Evolutionary conservation across 2,113 vertebrate species (phyloP).

Genomic region (Burhinus oedicnemus): DNA sequence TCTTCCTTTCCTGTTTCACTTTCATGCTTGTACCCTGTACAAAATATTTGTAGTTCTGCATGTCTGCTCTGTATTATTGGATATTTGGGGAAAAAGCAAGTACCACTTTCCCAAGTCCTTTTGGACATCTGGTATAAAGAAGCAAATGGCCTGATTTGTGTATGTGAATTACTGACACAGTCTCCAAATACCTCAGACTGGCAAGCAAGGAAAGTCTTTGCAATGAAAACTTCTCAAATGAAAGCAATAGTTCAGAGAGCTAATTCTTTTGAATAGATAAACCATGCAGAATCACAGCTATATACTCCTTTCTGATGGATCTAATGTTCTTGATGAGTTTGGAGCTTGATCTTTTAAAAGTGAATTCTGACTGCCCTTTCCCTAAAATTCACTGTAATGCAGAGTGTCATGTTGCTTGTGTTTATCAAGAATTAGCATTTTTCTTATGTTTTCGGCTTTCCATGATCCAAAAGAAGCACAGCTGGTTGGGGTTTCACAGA

Average conservation of each 20-base stretch:
- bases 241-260: background rate
- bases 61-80: background rate
- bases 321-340: background rate
- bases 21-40: background rate
- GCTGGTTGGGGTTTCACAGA: background rate
- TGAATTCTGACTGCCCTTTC: background rate
- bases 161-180: background rate
- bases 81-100: background rate
- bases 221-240: background rate
- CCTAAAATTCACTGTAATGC: background rate
- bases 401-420: background rate
- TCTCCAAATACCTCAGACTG: background rate
- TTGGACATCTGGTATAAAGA: background rate
- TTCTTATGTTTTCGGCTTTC: background rate
- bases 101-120: background rate
- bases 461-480: background rate
- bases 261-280: background rate
- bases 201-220: slow-evolving; percentile 7
- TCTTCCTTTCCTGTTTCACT: background rate
- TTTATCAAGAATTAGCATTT: background rate
- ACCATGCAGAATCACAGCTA: background rate
- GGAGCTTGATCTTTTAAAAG: background rate
- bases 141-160: background rate
- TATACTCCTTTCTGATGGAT: background rate
- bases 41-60: background rate